A percentile compares a stretch with the other conserved stretches of the same genome.
phyloP scores from a whole-genome alignment of 2,113 vertebrate genomes.

The Leptobrachium ailaonicum region DNA sequence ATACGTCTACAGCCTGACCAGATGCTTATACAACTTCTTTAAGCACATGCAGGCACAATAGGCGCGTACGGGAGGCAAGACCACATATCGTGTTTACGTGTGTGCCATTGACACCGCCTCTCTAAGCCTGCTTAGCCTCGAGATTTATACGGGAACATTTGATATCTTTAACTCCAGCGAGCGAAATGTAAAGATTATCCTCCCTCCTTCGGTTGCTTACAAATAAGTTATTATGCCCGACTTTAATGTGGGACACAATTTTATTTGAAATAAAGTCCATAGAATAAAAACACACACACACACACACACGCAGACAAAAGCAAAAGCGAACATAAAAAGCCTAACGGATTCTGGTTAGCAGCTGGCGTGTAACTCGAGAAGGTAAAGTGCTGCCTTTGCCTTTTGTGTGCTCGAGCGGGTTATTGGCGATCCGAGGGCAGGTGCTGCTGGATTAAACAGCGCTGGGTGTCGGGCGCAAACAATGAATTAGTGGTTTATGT shows the following conservation, averaged over 20 bases:
- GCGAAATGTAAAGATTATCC: slow-evolving; percentile 9
- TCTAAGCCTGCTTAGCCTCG: background rate
- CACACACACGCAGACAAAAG: slow-evolving; percentile 51
- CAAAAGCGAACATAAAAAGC: slow-evolving; percentile 55
- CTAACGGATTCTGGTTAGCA: slow-evolving; percentile 61
- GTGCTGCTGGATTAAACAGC: slow-evolving; percentile 66
- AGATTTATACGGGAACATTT: background rate
- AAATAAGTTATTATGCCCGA: slow-evolving; percentile 40
- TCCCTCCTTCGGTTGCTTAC: slow-evolving; percentile 26
- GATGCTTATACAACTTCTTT: background rate
- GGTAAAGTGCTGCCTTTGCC: slow-evolving; percentile 44
- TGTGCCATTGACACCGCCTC: background rate
- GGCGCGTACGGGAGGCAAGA: background rate
- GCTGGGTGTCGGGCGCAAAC: slow-evolving; percentile 50
- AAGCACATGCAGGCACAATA: background rate
- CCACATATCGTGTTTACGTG: slow-evolving; percentile 3
- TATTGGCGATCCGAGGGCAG: slow-evolving; percentile 69
- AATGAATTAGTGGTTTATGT: slow-evolving; percentile 51
- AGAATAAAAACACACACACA: slow-evolving; percentile 40
- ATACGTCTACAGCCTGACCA: background rate
- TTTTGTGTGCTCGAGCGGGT: slow-evolving; percentile 53
- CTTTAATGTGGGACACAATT: slow-evolving; percentile 51
- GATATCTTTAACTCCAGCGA: background rate
- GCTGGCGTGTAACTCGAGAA: slow-evolving; percentile 70
- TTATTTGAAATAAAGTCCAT: slow-evolving; percentile 54